Conservation (phyloP, 2,113 vertebrate species). For the Chitala chitala region DNA sequence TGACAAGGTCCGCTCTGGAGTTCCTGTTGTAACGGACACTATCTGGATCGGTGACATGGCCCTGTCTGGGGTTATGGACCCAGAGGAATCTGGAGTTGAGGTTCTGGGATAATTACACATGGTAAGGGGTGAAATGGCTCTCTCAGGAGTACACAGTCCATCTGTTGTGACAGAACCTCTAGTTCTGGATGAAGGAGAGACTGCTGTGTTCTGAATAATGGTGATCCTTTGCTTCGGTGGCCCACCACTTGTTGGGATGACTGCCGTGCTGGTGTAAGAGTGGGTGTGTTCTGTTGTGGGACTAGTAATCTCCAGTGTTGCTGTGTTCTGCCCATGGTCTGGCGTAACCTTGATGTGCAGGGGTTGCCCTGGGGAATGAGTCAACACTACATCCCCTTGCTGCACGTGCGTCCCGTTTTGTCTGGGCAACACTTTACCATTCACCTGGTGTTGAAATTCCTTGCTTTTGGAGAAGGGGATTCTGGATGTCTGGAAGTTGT, state of each 20-base stretch:
- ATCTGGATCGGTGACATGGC: slow-evolving; percentile 85
- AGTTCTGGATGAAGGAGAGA: slow-evolving; percentile 70
- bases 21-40: slow-evolving; percentile 73
- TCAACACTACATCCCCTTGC: slow-evolving; percentile 80
- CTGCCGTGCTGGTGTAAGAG: slow-evolving; percentile 89
- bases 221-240: slow-evolving; percentile 91
- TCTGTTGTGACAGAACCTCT: slow-evolving; percentile 65
- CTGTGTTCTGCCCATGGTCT: slow-evolving; percentile 83
- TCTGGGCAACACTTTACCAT: slow-evolving; percentile 72
- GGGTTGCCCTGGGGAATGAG: slow-evolving; percentile 85
- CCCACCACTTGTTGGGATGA: slow-evolving; percentile 85
- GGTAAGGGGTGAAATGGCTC: slow-evolving; percentile 71
- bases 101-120: slow-evolving; percentile 75
- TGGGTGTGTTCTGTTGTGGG: slow-evolving; percentile 75
- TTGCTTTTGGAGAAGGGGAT: slow-evolving; percentile 79
- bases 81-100: slow-evolving; percentile 80
- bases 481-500: slow-evolving; percentile 70
- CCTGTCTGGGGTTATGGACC: slow-evolving; percentile 81
- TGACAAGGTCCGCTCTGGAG: slow-evolving; percentile 71
- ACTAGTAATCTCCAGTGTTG: slow-evolving; percentile 89
- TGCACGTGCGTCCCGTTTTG: slow-evolving; percentile 76
- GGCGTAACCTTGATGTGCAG: slow-evolving; percentile 95
- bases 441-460: slow-evolving; percentile 68
- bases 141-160: slow-evolving; percentile 68
- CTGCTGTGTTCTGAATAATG: slow-evolving; percentile 83